Conservation (phyloP, 2,113 vertebrate species). For the Gymnobelideus leadbeateri region DNA sequence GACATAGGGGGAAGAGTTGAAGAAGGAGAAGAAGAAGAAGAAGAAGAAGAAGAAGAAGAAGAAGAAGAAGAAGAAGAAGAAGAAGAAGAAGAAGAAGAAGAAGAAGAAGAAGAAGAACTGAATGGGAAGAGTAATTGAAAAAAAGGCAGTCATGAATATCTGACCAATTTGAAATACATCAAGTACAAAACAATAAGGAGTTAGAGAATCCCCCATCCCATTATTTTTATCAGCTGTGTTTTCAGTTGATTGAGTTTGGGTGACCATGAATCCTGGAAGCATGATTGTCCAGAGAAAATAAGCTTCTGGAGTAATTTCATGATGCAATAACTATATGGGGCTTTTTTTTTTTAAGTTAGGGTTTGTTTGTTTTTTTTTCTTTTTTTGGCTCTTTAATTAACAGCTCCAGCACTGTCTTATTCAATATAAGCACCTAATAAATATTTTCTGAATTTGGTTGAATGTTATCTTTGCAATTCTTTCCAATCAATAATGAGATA, state of each 20-base stretch:
- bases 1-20: background rate
- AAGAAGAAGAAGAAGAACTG: background rate
- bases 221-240: slow-evolving; percentile 54
- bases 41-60: background rate
- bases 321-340: slow-evolving; percentile 56
- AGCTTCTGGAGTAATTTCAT: slow-evolving; percentile 61
- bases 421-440: slow-evolving; percentile 15
- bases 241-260: background rate
- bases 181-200: background rate
- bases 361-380: background rate
- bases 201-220: background rate
- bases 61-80: background rate
- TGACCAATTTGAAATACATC: slow-evolving; percentile 33
- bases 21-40: background rate
- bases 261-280: slow-evolving; percentile 46
- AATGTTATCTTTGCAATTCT: background rate
- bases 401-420: slow-evolving; percentile 41
- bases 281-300: slow-evolving; percentile 49
- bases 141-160: slow-evolving; percentile 1
- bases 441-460: background rate
- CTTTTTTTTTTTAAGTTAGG: background rate
- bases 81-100: background rate
- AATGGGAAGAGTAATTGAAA: background rate
- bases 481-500: background rate
- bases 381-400: background rate